Percentiles rank a stretch among this genome's conserved stretches.
phyloP scores from a whole-genome alignment of 2,113 vertebrate genomes.

The Osmerus eperlanus region DNA sequence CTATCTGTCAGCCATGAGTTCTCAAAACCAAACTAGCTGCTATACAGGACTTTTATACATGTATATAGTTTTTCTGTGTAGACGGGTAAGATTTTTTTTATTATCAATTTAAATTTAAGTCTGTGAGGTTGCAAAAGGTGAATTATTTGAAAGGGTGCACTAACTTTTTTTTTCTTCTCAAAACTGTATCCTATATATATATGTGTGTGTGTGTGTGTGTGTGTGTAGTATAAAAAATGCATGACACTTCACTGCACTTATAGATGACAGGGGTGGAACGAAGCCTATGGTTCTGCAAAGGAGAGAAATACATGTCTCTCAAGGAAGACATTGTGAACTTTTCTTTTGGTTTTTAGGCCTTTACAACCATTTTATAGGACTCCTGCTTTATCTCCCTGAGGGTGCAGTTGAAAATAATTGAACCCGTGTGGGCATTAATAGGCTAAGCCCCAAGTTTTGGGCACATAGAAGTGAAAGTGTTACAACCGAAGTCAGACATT shows the following conservation, averaged over 20 bases:
- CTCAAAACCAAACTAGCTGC: conserved; percentile 53
- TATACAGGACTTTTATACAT: conserved; percentile 39
- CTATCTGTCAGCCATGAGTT: conserved; percentile 18
- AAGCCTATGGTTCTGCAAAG: no score
- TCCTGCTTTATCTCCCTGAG: background rate
- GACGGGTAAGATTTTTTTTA: no score
- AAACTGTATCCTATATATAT: no score
- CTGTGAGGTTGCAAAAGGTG: no score
- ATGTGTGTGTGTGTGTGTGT: no score
- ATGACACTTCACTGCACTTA: conserved; percentile 61
- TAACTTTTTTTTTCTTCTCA: no score
- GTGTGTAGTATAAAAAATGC: conserved; percentile 13
- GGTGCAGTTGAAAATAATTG: background rate
- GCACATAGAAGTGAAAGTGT: conserved; percentile 20
- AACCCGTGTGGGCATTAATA: background rate
- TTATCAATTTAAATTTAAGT: no score
- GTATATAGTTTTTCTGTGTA: conserved; percentile 24
- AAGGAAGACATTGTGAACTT: background rate
- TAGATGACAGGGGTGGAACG: conserved; percentile 1
- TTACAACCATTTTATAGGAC: background rate
- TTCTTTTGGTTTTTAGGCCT: background rate
- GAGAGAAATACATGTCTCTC: no score
- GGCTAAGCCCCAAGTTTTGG: background rate
- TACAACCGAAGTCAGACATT: conserved; percentile 44
- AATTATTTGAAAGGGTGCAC: no score